A percentile compares a stretch with the other conserved stretches of the same genome.
Conservation (phyloP, 1,140 invertebrate genomes). For the Diabrotica virgifera region DNA sequence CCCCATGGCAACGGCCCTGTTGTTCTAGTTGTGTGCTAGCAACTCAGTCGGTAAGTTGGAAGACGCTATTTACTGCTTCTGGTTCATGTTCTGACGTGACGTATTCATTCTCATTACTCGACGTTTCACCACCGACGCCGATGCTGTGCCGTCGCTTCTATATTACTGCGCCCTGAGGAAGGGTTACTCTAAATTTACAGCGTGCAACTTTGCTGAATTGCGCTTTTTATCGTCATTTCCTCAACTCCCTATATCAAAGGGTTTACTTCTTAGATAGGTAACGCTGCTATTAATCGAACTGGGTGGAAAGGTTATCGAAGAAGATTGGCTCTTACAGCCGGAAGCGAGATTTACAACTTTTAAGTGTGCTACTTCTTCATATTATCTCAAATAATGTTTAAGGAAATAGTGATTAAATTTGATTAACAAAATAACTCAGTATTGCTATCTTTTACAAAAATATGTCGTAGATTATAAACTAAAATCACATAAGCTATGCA, state of each 20-base stretch:
- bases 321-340: no score
- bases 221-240: constrained; percentile 8
- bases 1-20: background rate
- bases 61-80: constrained; percentile 41
- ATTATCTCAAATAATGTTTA: no score
- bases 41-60: constrained; percentile 31
- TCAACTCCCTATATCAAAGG: background rate
- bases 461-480: no score
- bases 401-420: no score
- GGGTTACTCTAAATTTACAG: constrained; percentile 29
- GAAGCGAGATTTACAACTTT: no score
- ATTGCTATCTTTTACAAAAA: no score
- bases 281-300: no score
- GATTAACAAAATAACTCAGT: no score
- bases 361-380: no score
- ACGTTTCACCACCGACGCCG: constrained; percentile 41
- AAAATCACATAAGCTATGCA: no score
- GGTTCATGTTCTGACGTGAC: constrained; percentile 44
- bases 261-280: no score
- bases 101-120: constrained; percentile 47
- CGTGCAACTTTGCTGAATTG: constrained; percentile 19
- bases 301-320: no score
- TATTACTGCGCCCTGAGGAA: constrained; percentile 35
- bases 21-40: constrained; percentile 15
- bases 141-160: constrained; percentile 28